These are phyloP conservation scores for Epizoanthus rinbou DNA, from an alignment of 92 coral and sea anemone species.

Conservation along the genomic window DNA sequence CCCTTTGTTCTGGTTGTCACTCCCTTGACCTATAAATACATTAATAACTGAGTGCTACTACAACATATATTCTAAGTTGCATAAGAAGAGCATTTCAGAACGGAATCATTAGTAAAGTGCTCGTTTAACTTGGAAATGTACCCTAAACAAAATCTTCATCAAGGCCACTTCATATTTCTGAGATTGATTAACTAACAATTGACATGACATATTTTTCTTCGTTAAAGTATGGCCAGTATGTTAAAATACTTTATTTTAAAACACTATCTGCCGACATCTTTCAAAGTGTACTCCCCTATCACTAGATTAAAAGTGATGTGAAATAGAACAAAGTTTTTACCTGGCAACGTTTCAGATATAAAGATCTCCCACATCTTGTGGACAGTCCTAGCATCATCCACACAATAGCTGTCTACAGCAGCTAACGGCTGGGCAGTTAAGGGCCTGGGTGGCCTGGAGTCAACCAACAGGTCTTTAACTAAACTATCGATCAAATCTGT, in stretches of 20 bases:
- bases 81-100: too few species aligned
- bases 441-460: neutral
- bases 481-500: constrained; percentile 36
- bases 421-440: neutral
- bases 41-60: neutral
- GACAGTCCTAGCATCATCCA: constrained; percentile 27
- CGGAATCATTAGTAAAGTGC: too few species aligned
- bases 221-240: too few species aligned
- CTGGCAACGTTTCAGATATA: constrained; percentile 9
- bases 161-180: too few species aligned
- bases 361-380: constrained; percentile 61
- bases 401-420: neutral
- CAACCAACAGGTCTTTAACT: constrained; percentile 47
- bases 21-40: constrained; percentile 5
- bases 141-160: too few species aligned
- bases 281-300: too few species aligned
- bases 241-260: too few species aligned
- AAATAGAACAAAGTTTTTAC: neutral
- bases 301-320: neutral
- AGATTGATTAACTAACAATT: too few species aligned
- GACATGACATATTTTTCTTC: too few species aligned
- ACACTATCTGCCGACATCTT: neutral
- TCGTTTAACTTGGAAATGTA: too few species aligned
- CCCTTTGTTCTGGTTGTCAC: neutral
- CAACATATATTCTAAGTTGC: neutral